Percentiles rank a stretch among this genome's conserved stretches.
Conservation (phyloP, 2,888 invertebrate genomes). For the Heliconius aoede region DNA sequence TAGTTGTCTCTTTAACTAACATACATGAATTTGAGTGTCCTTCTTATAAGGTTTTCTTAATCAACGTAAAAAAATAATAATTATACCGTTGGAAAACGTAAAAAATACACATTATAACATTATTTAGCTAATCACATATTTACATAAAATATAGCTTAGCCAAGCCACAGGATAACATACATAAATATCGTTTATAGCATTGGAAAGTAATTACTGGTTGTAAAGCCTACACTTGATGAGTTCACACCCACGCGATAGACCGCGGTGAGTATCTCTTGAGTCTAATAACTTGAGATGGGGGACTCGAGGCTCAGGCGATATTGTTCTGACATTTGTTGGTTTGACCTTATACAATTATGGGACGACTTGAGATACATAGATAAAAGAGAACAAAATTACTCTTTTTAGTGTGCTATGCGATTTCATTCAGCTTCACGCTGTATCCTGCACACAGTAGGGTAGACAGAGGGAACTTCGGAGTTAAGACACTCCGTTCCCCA, state of each 20-base stretch:
- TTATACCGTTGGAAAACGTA: too few species aligned
- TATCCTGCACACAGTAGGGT: too few species aligned
- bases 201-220: conserved; percentile 70
- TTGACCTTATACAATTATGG: conserved; percentile 9
- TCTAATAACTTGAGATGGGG: conserved; percentile 52
- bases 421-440: too few species aligned
- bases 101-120: too few species aligned
- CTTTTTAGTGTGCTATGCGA: background rate
- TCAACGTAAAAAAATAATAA: too few species aligned
- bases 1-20: too few species aligned
- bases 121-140: too few species aligned
- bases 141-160: background rate
- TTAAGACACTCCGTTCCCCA: too few species aligned
- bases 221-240: conserved; percentile 61
- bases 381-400: background rate
- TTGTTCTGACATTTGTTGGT: conserved; percentile 17
- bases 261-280: conserved; percentile 61
- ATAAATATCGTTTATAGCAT: conserved; percentile 57
- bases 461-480: too few species aligned
- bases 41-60: too few species aligned
- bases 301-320: conserved; percentile 3
- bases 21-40: too few species aligned
- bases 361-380: background rate
- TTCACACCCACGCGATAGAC: conserved; percentile 60
- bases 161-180: background rate